phyloP scores from a whole-genome alignment of 2,113 vertebrate genomes.

The Macquaria australasica region DNA sequence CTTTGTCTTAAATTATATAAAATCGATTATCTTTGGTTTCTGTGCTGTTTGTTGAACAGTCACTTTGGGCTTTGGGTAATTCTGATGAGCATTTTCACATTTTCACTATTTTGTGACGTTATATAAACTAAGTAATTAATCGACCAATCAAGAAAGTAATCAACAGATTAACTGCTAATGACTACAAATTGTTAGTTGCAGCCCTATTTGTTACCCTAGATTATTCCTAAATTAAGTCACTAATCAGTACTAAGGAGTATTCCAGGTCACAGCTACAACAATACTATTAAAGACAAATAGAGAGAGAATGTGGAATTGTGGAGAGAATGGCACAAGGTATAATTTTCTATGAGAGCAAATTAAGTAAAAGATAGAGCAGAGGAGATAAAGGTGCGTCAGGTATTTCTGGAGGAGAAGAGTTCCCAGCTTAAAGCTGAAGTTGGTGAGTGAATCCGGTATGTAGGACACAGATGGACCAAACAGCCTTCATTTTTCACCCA shows the following conservation, averaged over 20 bases:
- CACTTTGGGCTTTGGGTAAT: background rate
- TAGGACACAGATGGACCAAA: slow-evolving; percentile 51
- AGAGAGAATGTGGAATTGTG: too few relatives aligned
- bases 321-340: background rate
- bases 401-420: slow-evolving; percentile 9
- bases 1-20: background rate
- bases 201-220: background rate
- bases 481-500: slow-evolving; percentile 16
- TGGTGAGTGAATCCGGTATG: slow-evolving; percentile 34
- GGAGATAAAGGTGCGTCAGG: background rate
- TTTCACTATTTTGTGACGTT: background rate
- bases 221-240: background rate
- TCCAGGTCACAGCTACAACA: background rate
- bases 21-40: background rate
- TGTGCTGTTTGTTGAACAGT: background rate
- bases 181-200: background rate
- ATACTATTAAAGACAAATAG: background rate
- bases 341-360: background rate
- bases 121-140: background rate
- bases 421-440: slow-evolving; percentile 13
- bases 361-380: background rate
- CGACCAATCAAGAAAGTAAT: background rate
- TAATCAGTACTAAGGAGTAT: background rate
- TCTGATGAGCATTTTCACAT: too few relatives aligned
- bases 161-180: background rate